Evolutionary conservation across 2,888 invertebrate species (phyloP), one percentile per base, ranked within the genome.

Genomic region (Saturnia pavonia): DNA sequence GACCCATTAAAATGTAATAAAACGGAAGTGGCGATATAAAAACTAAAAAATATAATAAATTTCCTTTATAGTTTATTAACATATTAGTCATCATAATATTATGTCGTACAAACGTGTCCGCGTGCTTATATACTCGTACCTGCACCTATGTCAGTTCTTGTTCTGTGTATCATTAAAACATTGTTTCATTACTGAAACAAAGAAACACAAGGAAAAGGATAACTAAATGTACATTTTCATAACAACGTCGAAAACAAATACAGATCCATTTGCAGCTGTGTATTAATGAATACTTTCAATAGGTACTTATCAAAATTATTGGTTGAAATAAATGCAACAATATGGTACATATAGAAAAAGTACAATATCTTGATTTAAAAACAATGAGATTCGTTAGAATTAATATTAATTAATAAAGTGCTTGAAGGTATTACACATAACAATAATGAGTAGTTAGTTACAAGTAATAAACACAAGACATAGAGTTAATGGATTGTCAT

Each of bases 121-220:
- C 45, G 27, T 25, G 45, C 22, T 67, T 57, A 57, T 43, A 43
- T 67, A n/a, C n/a, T n/a, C n/a, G n/a, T n/a, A 42, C 63, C 27
- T 60, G 57, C 57, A 60, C 57, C 27, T 60, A 60, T 27, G 1
- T 60, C 4, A 60, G 57, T 27, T 60, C 27, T 25, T 60, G 27
- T 60, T 60, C 19, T 60, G 27, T 60, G 34, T 34, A 34, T 45
- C 68, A 69, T 66, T 27, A 70, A 71, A 51, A 67, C 60, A 68
- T 67, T 66, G 34, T 66, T 72, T 71, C 70, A 69, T 77, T 75
- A 72, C 70, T 72, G 74, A 65, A 78, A 82, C 80, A 81, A 80
- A 81, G 84, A 79, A 81, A 73, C 77, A 83, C 78, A 80, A 83
- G 84, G 84, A 87, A 85, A 81, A 82, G 83, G 78, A 82, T 82